These are phyloP conservation scores for Tragelaphus strepsiceros DNA, from an alignment of 2,113 vertebrate species.

Conservation along the genomic window DNA sequence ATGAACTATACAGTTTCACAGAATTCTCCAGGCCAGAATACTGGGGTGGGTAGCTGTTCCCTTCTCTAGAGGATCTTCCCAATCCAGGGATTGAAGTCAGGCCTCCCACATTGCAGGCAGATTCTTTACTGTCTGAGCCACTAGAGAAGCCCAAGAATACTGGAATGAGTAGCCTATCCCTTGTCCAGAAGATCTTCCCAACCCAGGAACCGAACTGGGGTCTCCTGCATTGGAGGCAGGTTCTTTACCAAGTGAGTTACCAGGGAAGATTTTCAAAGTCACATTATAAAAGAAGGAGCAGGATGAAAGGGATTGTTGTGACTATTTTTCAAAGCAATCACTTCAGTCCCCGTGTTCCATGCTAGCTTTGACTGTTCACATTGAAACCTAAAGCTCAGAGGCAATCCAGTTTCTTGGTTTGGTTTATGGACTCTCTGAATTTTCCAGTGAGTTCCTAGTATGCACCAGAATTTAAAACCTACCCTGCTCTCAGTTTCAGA, in stretches of 20 bases:
- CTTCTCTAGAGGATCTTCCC: not conserved
- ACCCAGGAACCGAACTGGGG: not conserved
- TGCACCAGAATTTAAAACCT: not conserved
- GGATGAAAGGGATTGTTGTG: not conserved
- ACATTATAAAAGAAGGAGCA: not conserved
- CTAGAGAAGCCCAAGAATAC: not conserved
- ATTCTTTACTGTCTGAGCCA: not conserved
- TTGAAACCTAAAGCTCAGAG: not conserved
- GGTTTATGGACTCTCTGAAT: not conserved
- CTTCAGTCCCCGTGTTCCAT: not conserved
- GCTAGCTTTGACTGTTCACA: not conserved
- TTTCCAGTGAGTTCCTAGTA: not conserved
- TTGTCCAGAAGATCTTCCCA: not conserved
- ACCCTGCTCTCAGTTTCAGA: not conserved
- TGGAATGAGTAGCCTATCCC: not conserved
- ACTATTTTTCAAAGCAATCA: not conserved
- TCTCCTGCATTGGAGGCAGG: not conserved
- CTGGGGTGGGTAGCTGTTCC: not conserved
- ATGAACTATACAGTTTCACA: not conserved
- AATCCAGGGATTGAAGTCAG: not conserved
- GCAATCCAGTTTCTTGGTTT: not conserved
- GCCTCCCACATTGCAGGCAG: not conserved
- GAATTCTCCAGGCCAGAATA: not conserved
- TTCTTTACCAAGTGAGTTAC: not conserved
- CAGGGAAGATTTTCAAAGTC: not conserved